Percentiles rank a stretch among this genome's conserved stretches.
Conservation (phyloP, 2,797 vertebrate genomes). For the Tinamus major region DNA sequence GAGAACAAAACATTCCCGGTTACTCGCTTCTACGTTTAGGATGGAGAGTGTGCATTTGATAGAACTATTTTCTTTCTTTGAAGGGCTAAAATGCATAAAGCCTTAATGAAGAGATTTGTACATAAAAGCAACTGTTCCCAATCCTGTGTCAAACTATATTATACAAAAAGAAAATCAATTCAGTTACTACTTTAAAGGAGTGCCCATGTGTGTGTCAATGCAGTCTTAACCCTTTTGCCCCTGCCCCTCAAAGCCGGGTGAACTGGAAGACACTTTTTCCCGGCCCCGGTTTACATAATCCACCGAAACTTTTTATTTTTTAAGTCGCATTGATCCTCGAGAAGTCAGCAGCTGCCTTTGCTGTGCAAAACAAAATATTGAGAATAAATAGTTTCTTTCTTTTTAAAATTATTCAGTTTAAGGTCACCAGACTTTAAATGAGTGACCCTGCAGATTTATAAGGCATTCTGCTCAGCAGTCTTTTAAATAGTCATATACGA, state of each 20-base stretch:
- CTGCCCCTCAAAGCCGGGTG: constrained; percentile 67
- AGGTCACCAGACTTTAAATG: constrained; percentile 87
- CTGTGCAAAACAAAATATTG: constrained; percentile 99
- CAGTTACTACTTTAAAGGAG: constrained; percentile 75
- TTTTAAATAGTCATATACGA: constrained; percentile 84
- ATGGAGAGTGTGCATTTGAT: constrained; percentile 78
- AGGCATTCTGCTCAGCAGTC: constrained; percentile 96
- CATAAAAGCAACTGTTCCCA: constrained; percentile 83
- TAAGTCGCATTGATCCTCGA: constrained; percentile 83
- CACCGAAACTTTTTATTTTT: constrained; percentile 72
- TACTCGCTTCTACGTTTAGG: constrained; percentile 76
- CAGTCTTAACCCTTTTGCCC: constrained; percentile 73
- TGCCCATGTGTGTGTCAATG: constrained; percentile 76
- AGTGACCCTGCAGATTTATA: constrained; percentile 88
- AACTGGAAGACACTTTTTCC: constrained; percentile 80
- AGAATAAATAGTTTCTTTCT: constrained; percentile 98
- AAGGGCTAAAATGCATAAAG: constrained; percentile 84
- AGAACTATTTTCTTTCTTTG: constrained; percentile 81
- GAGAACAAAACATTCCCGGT: constrained; percentile 78
- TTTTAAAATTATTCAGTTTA: constrained; percentile 87
- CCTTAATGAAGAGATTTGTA: constrained; percentile 80
- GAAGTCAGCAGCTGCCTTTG: constrained; percentile 96
- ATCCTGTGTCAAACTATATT: constrained; percentile 79
- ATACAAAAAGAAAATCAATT: constrained; percentile 79
- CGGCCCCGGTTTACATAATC: constrained; percentile 76